These are phyloP conservation scores for Xiphophorus maculatus DNA, from an alignment of 2,113 vertebrate genomes.

Conservation along the genomic window DNA sequence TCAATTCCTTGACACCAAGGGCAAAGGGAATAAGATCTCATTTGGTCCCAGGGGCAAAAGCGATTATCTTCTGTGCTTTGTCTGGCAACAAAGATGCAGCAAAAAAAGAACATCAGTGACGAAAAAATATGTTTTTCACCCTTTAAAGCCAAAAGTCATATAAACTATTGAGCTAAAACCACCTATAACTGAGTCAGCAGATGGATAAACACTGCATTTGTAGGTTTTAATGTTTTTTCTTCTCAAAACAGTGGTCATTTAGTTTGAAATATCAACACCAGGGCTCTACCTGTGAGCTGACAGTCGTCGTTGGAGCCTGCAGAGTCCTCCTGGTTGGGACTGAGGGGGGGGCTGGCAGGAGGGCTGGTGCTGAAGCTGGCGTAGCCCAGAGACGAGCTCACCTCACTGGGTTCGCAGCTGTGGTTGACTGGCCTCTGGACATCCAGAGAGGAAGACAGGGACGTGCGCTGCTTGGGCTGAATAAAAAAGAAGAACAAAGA, in stretches of 20 bases:
- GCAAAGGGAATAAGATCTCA: conserved; percentile 29
- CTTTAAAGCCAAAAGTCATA: conserved; percentile 4
- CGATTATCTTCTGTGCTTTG: conserved; percentile 5
- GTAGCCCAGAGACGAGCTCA: conserved; percentile 90
- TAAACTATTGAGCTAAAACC: conserved; percentile 8
- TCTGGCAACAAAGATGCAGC: conserved; percentile 2
- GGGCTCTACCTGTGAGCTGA: conserved; percentile 63
- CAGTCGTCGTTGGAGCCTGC: conserved; percentile 74
- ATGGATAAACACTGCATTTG: background rate
- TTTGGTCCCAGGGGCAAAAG: conserved; percentile 11
- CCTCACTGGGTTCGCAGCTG: conserved; percentile 92
- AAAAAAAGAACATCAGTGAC: background rate
- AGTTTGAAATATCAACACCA: background rate
- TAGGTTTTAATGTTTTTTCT: background rate
- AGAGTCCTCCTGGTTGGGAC: conserved; percentile 87
- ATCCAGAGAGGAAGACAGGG: conserved; percentile 93
- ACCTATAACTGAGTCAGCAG: background rate
- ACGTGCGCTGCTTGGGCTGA: conserved; percentile 95
- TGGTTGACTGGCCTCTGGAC: conserved; percentile 89
- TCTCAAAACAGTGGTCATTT: background rate
- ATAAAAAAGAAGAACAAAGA: conserved; percentile 41
- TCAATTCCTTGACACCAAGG: conserved; percentile 33
- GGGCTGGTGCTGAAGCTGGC: conserved; percentile 89
- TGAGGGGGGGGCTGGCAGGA: conserved; percentile 82
- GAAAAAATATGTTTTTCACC: background rate